Conservation (phyloP, 2,888 invertebrate genomes). For the Sarcophaga rosellei region DNA sequence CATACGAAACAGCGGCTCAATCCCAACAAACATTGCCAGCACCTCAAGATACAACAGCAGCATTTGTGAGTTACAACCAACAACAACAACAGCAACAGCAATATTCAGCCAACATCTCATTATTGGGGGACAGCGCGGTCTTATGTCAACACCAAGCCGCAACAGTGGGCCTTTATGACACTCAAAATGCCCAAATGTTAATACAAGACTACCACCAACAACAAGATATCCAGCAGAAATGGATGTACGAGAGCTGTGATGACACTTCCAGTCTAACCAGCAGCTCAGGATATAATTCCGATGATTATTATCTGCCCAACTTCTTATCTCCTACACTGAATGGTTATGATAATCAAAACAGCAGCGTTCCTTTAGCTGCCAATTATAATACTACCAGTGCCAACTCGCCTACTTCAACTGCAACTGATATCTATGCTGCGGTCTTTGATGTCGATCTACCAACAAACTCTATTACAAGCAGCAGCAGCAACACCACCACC, state of each 20-base stretch:
- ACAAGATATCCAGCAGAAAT: conserved; percentile 68
- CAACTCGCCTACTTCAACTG: conserved; percentile 45
- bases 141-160: conserved; percentile 40
- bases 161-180: conserved; percentile 29
- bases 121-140: conserved; percentile 47
- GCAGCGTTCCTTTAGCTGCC: conserved; percentile 50
- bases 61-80: conserved; percentile 59
- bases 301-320: conserved; percentile 76
- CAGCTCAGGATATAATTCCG: conserved; percentile 78
- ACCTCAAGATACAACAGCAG: conserved; percentile 64
- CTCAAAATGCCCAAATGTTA: conserved; percentile 10
- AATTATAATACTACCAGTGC: conserved; percentile 32
- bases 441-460: conserved; percentile 74
- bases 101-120: conserved; percentile 44
- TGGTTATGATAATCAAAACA: conserved; percentile 47
- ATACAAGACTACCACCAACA: conserved; percentile 24
- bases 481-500: not conserved
- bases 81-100: conserved; percentile 32
- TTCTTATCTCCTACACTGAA: conserved; percentile 65
- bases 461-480: not conserved
- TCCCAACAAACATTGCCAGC: conserved; percentile 22
- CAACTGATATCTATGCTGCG: conserved; percentile 74
- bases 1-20: conserved; percentile 36
- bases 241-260: conserved; percentile 79
- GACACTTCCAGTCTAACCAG: conserved; percentile 80